Evolutionary conservation across 2,797 vertebrate species (phyloP).

Genomic region (Glyptemys insculpta): DNA sequence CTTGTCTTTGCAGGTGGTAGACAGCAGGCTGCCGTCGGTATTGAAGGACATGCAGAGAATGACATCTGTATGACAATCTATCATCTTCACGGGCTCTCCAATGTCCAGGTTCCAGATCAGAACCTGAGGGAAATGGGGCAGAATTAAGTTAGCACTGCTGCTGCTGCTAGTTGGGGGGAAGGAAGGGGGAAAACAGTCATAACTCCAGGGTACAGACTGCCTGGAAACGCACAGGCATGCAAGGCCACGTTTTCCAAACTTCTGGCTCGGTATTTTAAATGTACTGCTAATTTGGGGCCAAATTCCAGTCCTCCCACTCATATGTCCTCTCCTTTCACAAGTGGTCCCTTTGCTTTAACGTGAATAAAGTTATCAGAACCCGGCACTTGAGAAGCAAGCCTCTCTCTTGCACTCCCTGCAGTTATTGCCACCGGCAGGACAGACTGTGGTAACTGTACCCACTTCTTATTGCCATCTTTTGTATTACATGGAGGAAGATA

Average conservation of each 20-base stretch:
- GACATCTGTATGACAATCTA: slow-evolving; percentile 96
- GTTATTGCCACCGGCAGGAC: not conserved
- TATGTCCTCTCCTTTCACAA: not conserved
- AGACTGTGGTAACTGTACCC: not conserved
- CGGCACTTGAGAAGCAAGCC: not conserved
- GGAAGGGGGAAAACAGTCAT: not conserved
- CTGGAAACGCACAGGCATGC: not conserved
- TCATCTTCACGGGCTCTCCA: slow-evolving; percentile 98
- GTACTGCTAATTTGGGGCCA: not conserved
- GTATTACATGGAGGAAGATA: not conserved
- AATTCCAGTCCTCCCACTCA: not conserved
- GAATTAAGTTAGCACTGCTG: not conserved
- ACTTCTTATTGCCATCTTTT: not conserved
- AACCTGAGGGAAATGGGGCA: slow-evolving; percentile 80
- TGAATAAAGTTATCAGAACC: not conserved
- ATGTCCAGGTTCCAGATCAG: slow-evolving; percentile 99
- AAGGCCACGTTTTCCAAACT: not conserved
- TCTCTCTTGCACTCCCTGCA: fast-evolving
- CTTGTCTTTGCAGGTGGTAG: slow-evolving; percentile 98
- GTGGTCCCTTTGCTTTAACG: not conserved
- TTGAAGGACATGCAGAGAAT: slow-evolving; percentile 99
- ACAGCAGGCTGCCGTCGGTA: slow-evolving; percentile 93
- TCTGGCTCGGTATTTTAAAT: not conserved
- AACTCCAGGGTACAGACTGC: not conserved
- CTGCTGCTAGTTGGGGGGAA: not conserved